Base-by-base conservation (phyloP, 2,797 vertebrate species). In the Anguilla megastoma region DNA sequence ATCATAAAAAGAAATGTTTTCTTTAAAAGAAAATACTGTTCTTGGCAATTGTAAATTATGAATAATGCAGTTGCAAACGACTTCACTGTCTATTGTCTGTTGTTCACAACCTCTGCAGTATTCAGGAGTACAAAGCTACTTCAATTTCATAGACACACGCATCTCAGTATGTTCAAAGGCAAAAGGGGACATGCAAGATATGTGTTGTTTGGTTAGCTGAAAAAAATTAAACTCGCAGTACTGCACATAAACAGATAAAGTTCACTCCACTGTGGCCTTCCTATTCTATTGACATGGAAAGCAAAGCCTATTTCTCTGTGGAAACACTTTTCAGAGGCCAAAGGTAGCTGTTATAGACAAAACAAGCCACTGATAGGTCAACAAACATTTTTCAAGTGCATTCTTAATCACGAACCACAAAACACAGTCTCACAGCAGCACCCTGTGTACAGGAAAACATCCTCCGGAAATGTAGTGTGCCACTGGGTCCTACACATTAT, bases 21-120 rank as follows among this genome's bases (percentile, higher is more conserved):
- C 3, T 1, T 69, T 69, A 27, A 76, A 76, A 63, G 21, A 63
- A 24, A 16, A 74, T 74, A 27, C 24, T 54, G 24, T 52, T 9
- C 24, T 50, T 52, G 8, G 24, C 12, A 27, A 84, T 82, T 30
- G 16, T n/a, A 3, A 24, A 84, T 84, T 9, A 52, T 82, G 30
- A 36, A 33, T 79, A 79, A 79, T 79, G 30, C 18, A 69, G n/a
- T 18, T 79, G 74, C 74, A 41, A 74, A 9, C 14, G 6, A 41
- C 36, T 48, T n/a, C n/a, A 54, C n/a, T 54, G 80, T 84, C 48
- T 84, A 54, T 84, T 84, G 80, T 84, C 80, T 27, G 24, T 84
- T 52, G 80, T 52, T 52, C 24, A 54, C 36, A 82, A 45, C 36
- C 79, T 18, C 24, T 12, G 41, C 36, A 21, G 79, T n/a, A n/a